Conservation (phyloP, 2,888 invertebrate genomes). For the Nemoura dubitans region DNA sequence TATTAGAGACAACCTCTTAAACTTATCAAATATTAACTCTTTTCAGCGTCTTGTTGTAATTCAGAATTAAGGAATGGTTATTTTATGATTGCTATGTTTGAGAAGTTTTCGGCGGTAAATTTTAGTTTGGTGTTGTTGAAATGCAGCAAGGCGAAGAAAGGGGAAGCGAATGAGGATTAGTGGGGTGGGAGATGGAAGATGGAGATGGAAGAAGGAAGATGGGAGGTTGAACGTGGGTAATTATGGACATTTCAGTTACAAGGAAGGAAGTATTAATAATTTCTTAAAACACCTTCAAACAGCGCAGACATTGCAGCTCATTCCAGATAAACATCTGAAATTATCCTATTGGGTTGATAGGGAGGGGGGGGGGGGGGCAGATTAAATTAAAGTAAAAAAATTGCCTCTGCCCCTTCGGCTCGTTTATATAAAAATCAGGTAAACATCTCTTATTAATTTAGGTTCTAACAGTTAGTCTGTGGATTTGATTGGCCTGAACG, state of each 20-base stretch:
- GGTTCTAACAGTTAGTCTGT: too few relatives aligned
- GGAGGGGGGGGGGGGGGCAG: neutral
- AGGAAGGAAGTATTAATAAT: slow-evolving; percentile 32
- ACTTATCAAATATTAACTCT: slow-evolving; percentile 38
- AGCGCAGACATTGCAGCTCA: neutral
- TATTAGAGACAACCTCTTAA: slow-evolving; percentile 19
- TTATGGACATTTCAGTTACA: slow-evolving; percentile 40
- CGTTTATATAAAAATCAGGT: too few relatives aligned
- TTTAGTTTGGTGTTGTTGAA: slow-evolving; percentile 20
- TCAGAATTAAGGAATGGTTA: slow-evolving; percentile 37
- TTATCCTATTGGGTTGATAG: neutral
- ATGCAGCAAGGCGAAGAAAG: slow-evolving; percentile 17
- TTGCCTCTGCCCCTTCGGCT: too few relatives aligned
- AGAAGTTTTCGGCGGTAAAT: neutral
- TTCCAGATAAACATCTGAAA: neutral
- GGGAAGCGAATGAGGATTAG: slow-evolving; percentile 21
- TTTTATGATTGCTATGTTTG: slow-evolving; percentile 29
- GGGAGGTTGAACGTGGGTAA: slow-evolving; percentile 24
- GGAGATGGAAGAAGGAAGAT: too few relatives aligned
- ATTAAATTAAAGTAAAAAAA: too few relatives aligned
- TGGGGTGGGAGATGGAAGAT: slow-evolving; percentile 20
- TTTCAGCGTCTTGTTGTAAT: slow-evolving; percentile 34
- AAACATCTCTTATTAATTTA: too few relatives aligned
- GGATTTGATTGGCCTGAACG: neutral
- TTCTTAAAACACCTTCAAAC: neutral